Percentiles rank a stretch among this genome's conserved stretches.
These are phyloP conservation scores for Eumaeus atala DNA, from an alignment of 1,140 invertebrate species.

Conservation along the genomic window DNA sequence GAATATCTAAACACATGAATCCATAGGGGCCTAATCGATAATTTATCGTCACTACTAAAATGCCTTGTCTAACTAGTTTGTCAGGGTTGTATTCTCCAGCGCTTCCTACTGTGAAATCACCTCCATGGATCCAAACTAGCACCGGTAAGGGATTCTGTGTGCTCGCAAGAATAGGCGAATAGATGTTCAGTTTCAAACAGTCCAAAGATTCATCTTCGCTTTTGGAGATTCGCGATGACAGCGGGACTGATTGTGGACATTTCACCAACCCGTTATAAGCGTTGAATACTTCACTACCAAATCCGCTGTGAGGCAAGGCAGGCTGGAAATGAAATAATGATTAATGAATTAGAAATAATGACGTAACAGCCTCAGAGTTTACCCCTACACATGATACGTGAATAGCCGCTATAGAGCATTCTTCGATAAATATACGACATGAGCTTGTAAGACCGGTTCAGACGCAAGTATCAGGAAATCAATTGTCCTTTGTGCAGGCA, in stretches of 20 bases:
- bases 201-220: constrained; percentile 37
- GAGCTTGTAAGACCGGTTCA: too few relatives aligned
- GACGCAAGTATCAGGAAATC: too few relatives aligned
- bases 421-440: too few relatives aligned
- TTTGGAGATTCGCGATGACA: constrained; percentile 13
- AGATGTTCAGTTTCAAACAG: constrained; percentile 54
- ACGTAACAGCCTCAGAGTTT: too few relatives aligned
- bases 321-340: constrained; percentile 37
- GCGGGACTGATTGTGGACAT: constrained; percentile 45
- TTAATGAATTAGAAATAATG: not conserved
- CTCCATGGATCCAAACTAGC: constrained; percentile 59
- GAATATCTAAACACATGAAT: constrained; percentile 56
- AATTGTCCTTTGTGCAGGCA: too few relatives aligned
- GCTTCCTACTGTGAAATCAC: constrained; percentile 41
- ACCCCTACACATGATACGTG: too few relatives aligned
- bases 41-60: constrained; percentile 56
- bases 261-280: constrained; percentile 44
- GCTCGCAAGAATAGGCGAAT: constrained; percentile 47
- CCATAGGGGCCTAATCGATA: constrained; percentile 61
- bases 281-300: constrained; percentile 43
- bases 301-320: constrained; percentile 31
- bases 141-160: constrained; percentile 52
- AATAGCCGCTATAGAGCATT: too few relatives aligned
- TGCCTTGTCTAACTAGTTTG: constrained; percentile 48
- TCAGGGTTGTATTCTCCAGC: constrained; percentile 39